Evolutionary conservation across 2,888 invertebrate species (phyloP), one percentile per base, ranked within the genome.

Genomic region (Ennomos erosarius): DNA sequence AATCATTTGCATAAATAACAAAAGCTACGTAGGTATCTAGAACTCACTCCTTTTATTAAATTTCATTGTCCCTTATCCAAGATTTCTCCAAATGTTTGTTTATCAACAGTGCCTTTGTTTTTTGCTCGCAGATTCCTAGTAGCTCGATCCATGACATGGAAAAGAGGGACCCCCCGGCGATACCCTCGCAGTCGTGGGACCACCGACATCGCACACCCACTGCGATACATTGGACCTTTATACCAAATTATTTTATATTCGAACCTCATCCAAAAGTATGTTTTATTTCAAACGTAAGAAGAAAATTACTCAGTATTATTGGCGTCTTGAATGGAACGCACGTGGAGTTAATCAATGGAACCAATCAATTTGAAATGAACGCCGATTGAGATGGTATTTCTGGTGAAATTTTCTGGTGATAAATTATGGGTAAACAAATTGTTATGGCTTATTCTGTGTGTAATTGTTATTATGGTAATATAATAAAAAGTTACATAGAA

Each of bases 141-240:
- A 63, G 69, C 64, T 48, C 65, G 67, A 66, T 64, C 60, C 62
- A 58, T 64, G 59, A 55, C 42, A 38, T 51, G 63, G 59, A 67
- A 57, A 56, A 62, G 59, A 56, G 50, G 60, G 73, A 59, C 74
- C 77, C 71, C 76, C 76, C 71, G 68, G 66, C 57, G 66, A 38
- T 13, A 69, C 33, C 48, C 39, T 35, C 60, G 42, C 62, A 33
- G 8, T 16, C 39, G 12, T 37, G 34, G 69, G 81, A 81, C 81
- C 81, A 81, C 81, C 81, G 66, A 70, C 71, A 73, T 64, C 64
- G 81, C 70, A 69, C 70, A 60, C 74, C 71, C 70, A 70, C 78
- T 72, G 56, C 50, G 37, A 34, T 49, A 35, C 51, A 67, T 64
- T 50, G 10, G 34, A 51, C 59, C 48, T 61, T 26, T 50, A 65